Evolutionary conservation across 2,113 vertebrate genomes (phyloP).

Genomic region (Cryptoleucopteryx plumbea): DNA sequence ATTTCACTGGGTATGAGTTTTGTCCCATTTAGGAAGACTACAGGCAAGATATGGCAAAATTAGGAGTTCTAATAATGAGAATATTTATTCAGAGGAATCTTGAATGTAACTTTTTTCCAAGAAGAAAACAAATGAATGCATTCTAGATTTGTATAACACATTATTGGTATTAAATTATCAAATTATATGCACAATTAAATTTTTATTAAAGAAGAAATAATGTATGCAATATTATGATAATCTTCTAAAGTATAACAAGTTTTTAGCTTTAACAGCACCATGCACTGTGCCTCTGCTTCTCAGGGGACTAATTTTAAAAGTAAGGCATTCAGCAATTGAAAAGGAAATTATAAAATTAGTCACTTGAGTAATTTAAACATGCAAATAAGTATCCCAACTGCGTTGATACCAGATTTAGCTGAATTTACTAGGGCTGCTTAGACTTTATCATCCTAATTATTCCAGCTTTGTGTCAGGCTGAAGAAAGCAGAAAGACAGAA

Average conservation of each 20-base stretch:
- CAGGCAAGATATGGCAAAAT: neutral
- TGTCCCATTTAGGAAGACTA: neutral
- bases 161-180: conserved; percentile 70
- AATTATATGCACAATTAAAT: conserved; percentile 79
- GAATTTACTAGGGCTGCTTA: conserved; percentile 60
- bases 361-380: conserved; percentile 77
- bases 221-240: conserved; percentile 67
- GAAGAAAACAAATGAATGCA: neutral
- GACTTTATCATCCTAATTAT: conserved; percentile 68
- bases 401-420: conserved; percentile 70
- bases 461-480: conserved; percentile 58
- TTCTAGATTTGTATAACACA: conserved; percentile 54
- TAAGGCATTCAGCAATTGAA: conserved; percentile 71
- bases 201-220: conserved; percentile 77
- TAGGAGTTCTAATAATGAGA: neutral
- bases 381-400: conserved; percentile 70
- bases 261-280: conserved; percentile 70
- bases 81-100: conserved; percentile 18
- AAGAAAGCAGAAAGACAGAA: conserved; percentile 53
- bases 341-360: conserved; percentile 74
- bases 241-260: conserved; percentile 69
- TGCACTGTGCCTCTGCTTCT: conserved; percentile 55
- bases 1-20: neutral
- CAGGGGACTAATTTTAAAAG: conserved; percentile 68
- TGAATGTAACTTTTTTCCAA: conserved; percentile 29